Percentiles rank a stretch among this genome's conserved stretches.
Conservation (phyloP, 1,140 invertebrate species). For the Akabosia matsudoensis region DNA sequence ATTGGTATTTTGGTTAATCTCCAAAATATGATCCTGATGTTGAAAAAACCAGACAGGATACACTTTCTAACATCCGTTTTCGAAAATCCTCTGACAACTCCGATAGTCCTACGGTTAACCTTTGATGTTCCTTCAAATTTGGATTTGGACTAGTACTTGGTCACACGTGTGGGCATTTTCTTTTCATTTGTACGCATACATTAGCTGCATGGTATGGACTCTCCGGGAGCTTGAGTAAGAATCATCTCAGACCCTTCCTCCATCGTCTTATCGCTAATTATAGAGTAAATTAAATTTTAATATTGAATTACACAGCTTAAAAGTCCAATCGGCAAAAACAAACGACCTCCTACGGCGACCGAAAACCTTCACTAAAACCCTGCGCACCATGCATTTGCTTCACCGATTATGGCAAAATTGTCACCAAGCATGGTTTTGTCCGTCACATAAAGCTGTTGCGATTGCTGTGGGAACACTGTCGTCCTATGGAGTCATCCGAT, state of each 20-base stretch:
- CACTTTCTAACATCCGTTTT: slow-evolving; percentile 12
- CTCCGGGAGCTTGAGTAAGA: not conserved
- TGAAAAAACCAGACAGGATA: not conserved
- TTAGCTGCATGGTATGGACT: not conserved
- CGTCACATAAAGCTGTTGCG: slow-evolving; percentile 2
- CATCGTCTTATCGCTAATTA: not conserved
- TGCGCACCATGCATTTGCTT: not conserved
- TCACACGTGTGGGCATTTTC: not conserved
- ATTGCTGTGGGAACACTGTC: not conserved
- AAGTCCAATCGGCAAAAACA: not conserved
- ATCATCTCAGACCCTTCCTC: not conserved
- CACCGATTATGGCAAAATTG: not conserved
- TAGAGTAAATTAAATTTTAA: slow-evolving; percentile 2
- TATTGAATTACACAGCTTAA: not conserved
- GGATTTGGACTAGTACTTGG: slow-evolving; percentile 11
- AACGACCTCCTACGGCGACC: not conserved
- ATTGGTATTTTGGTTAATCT: not conserved
- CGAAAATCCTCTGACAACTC: not conserved
- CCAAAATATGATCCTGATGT: not conserved
- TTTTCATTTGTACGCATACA: not conserved
- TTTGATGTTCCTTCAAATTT: not conserved
- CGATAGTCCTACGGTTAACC: not conserved
- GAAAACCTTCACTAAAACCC: not conserved
- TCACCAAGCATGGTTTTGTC: slow-evolving; percentile 7
- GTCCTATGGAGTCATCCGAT: not conserved